These are phyloP conservation scores for Hydrochoerus hydrochaeris DNA, from an alignment of 2,113 vertebrate species.

Conservation along the genomic window DNA sequence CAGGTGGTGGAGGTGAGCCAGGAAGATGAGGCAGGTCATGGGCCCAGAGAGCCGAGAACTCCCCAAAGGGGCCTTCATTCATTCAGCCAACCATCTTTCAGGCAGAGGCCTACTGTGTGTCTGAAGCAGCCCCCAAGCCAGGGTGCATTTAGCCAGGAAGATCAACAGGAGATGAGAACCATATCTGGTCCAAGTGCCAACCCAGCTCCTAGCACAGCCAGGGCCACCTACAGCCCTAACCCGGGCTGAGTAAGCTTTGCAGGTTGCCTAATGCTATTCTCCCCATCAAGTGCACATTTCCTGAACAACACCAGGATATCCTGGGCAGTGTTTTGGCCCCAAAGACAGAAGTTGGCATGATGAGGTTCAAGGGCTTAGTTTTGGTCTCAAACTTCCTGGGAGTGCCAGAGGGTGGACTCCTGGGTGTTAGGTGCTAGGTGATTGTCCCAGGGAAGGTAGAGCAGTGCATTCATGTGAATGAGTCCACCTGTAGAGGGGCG, in stretches of 20 bases:
- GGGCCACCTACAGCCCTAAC: neutral
- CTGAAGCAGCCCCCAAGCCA: neutral
- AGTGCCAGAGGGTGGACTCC: neutral
- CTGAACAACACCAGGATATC: neutral
- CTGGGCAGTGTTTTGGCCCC: neutral
- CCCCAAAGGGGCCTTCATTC: neutral
- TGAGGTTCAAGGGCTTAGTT: neutral
- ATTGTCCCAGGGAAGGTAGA: neutral
- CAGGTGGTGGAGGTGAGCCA: neutral
- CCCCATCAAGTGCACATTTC: neutral
- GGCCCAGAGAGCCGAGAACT: neutral
- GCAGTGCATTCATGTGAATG: neutral
- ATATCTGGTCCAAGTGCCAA: neutral
- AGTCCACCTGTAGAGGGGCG: neutral
- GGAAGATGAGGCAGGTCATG: neutral
- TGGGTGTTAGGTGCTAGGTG: neutral
- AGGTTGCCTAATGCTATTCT: neutral
- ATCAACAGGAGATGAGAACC: neutral
- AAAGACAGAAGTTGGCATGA: neutral
- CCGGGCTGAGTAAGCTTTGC: too few species aligned
- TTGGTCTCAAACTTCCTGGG: neutral
- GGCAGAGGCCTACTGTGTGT: neutral
- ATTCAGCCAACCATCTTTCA: rapidly evolving
- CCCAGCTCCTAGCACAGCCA: neutral
- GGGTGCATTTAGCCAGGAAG: neutral